phyloP scores from a whole-genome alignment of 2,113 vertebrate species.

The Limnothrissa miodon region DNA sequence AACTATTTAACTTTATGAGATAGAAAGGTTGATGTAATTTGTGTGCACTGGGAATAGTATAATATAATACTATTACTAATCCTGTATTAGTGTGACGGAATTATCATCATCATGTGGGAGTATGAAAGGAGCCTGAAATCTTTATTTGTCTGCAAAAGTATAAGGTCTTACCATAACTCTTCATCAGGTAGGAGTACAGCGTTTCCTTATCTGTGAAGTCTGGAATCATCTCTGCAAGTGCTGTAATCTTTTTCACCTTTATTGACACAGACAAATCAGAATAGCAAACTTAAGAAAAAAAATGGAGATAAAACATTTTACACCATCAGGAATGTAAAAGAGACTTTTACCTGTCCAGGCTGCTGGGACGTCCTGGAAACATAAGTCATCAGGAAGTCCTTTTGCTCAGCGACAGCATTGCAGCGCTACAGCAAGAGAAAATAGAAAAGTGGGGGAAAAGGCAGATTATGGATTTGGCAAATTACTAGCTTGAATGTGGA shows the following conservation, averaged over 20 bases:
- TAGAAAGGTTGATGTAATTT: too few relatives aligned
- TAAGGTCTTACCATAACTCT: conserved; percentile 75
- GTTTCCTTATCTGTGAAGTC: conserved; percentile 65
- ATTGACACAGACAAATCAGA: conserved; percentile 33
- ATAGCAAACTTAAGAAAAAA: conserved; percentile 19
- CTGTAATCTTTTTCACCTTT: conserved; percentile 72
- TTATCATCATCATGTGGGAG: too few relatives aligned
- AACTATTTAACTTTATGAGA: too few relatives aligned
- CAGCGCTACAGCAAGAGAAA: conserved; percentile 73
- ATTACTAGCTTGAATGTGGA: background rate
- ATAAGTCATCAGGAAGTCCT: conserved; percentile 62
- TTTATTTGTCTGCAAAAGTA: too few relatives aligned
- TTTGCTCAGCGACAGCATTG: conserved; percentile 77
- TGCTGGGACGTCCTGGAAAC: conserved; percentile 56
- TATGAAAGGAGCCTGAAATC: too few relatives aligned
- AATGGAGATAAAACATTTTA: too few relatives aligned
- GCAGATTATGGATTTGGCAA: background rate
- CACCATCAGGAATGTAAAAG: background rate
- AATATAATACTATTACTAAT: too few relatives aligned
- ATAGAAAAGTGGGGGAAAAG: background rate
- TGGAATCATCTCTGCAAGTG: conserved; percentile 78
- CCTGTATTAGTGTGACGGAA: too few relatives aligned
- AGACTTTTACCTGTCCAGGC: conserved; percentile 78
- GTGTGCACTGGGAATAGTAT: too few relatives aligned
- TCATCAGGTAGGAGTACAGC: conserved; percentile 71